Conservation (phyloP, 2,888 invertebrate species). For the Neoaliturus tenellus region DNA sequence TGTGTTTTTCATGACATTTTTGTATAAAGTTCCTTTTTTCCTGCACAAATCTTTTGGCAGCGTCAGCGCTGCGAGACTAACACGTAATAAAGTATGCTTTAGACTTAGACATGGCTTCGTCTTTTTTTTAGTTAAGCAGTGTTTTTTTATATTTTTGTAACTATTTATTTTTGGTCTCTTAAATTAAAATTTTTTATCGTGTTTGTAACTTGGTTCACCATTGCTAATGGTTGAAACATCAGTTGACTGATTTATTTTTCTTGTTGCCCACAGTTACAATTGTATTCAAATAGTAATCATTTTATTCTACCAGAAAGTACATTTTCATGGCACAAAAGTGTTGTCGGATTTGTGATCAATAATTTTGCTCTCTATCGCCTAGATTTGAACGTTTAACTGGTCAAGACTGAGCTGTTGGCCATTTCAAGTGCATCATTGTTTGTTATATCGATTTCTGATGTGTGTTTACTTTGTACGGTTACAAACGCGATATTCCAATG, state of each 20-base stretch:
- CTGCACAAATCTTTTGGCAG: constrained; percentile 34
- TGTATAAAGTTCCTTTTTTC: constrained; percentile 52
- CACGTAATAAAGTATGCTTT: constrained; percentile 42
- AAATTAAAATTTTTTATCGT: constrained; percentile 4
- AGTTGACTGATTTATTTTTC: background rate
- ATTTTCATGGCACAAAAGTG: background rate
- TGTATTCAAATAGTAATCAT: background rate
- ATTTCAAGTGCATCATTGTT: background rate
- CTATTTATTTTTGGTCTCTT: constrained; percentile 43
- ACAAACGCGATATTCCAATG: constrained; percentile 36
- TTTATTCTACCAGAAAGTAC: background rate
- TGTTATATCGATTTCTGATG: background rate
- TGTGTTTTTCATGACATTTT: constrained; percentile 43
- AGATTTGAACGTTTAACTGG: background rate
- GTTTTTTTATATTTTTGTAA: constrained; percentile 53
- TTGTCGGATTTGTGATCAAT: background rate
- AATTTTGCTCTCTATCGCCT: background rate
- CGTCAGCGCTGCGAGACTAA: background rate
- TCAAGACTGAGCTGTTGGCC: background rate
- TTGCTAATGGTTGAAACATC: background rate
- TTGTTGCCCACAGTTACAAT: background rate
- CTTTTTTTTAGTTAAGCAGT: constrained; percentile 28
- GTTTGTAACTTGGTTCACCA: background rate
- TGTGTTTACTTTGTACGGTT: constrained; percentile 16
- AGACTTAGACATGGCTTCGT: constrained; percentile 25